These are phyloP conservation scores for Laspeyria flexula DNA, from an alignment of 2,888 invertebrate genomes.

Conservation along the genomic window DNA sequence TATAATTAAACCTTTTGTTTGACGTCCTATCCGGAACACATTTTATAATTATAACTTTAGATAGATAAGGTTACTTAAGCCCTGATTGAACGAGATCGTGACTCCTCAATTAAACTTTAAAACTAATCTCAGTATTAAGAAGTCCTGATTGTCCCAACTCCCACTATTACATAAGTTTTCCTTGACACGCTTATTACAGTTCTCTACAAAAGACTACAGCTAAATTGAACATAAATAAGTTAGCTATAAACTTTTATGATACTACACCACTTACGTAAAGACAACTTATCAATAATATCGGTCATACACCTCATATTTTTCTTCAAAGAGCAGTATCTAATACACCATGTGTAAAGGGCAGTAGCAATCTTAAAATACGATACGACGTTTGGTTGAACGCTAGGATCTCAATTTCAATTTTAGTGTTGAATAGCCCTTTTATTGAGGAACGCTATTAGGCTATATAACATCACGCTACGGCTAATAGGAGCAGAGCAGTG, in stretches of 20 bases:
- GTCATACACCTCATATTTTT: not conserved
- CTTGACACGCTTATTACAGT: conserved; percentile 11
- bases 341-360: too few relatives aligned
- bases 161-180: conserved; percentile 13
- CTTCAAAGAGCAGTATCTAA: too few relatives aligned
- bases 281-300: not conserved
- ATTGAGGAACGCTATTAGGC: too few relatives aligned
- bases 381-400: too few relatives aligned
- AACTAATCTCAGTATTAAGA: conserved; percentile 16
- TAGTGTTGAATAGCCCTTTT: too few relatives aligned
- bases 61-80: not conserved
- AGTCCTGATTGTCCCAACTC: conserved; percentile 4
- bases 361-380: too few relatives aligned
- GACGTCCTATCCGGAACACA: too few relatives aligned
- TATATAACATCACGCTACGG: too few relatives aligned
- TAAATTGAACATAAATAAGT: conserved; percentile 3
- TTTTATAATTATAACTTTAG: too few relatives aligned
- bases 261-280: not conserved
- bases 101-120: conserved; percentile 8
- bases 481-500: too few relatives aligned
- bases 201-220: conserved; percentile 4
- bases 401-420: too few relatives aligned
- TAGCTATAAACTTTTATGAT: conserved; percentile 2
- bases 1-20: too few relatives aligned
- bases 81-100: conserved; percentile 8